Base-by-base conservation (phyloP, 2,888 invertebrate species). In the Eupithecia vulgata region DNA sequence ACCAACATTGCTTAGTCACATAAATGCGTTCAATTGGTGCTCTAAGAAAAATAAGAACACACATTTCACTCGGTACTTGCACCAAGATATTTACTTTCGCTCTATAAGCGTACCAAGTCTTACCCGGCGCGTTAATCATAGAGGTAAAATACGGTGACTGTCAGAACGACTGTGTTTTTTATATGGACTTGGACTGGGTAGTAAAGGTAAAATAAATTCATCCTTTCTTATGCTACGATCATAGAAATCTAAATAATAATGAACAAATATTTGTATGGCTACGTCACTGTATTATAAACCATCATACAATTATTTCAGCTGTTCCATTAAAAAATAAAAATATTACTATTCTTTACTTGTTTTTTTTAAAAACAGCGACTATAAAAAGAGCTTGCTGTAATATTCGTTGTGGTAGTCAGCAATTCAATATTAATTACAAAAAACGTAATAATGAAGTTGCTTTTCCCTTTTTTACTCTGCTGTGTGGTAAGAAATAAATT, bases 401-500 rank as follows among this genome's bases (percentile, higher is more conserved):
- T 25, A 57, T 25, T 57, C 25, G 21, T 25, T 13, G 21, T 57
- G 57, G 21, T 25, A 57, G 21, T 57, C 21, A 57, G 5, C 57
- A 34, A 34, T 34, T 34, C 30, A 30, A 61, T 10, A 17, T 30
- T 61, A 1, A 34, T 61, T 34, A 17, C 30, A 15, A 61, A 61
- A 61, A 61, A 61, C 17, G 34, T 61, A 17, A 61, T 21, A 61
- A 61, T 61, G 61, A 61, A 61, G 34, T 34, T 61, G 34, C 34
- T 61, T 61, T 15, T 61, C 34, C 34, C 34, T 17, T 30, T 34
- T 34, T 34, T 61, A 17, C 5, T 61, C 8, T 61, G 61, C 61
- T 61, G 61, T 34, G 8, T 34, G 61, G 61, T 61, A 61, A 61
- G 61, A 17, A 17, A 34, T n/a, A 3, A 61, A 30, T 25, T 13